A percentile compares a stretch with the other conserved stretches of the same genome.
These are phyloP conservation scores for Hesperophylax magnus DNA, from an alignment of 1,140 invertebrate species.

Conservation along the genomic window DNA sequence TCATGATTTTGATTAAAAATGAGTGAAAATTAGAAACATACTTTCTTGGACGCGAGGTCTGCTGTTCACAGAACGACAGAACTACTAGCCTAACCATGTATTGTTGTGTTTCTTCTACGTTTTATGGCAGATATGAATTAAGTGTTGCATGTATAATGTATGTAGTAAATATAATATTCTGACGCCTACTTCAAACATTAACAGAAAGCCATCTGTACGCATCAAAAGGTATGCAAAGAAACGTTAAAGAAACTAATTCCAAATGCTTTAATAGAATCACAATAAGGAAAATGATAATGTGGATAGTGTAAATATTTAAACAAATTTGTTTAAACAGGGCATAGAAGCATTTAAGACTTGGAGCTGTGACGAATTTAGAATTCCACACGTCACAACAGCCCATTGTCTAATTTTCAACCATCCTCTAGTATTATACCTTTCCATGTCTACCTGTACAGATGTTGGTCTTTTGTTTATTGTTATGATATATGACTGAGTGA, in stretches of 20 bases:
- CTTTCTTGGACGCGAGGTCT: too few relatives aligned
- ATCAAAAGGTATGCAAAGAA: neutral
- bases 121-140: too few relatives aligned
- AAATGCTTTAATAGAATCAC: conserved; percentile 1
- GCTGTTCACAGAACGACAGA: too few relatives aligned
- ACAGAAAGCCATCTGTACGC: too few relatives aligned
- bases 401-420: conserved; percentile 36
- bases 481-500: conserved; percentile 45
- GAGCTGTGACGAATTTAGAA: conserved; percentile 32
- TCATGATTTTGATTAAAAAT: too few relatives aligned
- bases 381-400: conserved; percentile 37
- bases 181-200: too few relatives aligned
- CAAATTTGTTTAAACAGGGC: conserved; percentile 14
- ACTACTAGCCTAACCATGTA: too few relatives aligned
- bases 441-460: conserved; percentile 19
- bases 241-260: neutral
- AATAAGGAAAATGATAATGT: conserved; percentile 6
- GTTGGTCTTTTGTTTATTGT: conserved; percentile 44
- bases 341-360: neutral
- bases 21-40: too few relatives aligned
- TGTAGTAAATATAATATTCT: too few relatives aligned
- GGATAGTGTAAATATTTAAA: conserved; percentile 41
- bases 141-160: too few relatives aligned
- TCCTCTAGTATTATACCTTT: neutral
- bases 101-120: too few relatives aligned